A percentile compares a stretch with the other conserved stretches of the same genome.
Evolutionary conservation across 2,888 invertebrate species (phyloP).

Genomic region (Zygaena filipendulae): DNA sequence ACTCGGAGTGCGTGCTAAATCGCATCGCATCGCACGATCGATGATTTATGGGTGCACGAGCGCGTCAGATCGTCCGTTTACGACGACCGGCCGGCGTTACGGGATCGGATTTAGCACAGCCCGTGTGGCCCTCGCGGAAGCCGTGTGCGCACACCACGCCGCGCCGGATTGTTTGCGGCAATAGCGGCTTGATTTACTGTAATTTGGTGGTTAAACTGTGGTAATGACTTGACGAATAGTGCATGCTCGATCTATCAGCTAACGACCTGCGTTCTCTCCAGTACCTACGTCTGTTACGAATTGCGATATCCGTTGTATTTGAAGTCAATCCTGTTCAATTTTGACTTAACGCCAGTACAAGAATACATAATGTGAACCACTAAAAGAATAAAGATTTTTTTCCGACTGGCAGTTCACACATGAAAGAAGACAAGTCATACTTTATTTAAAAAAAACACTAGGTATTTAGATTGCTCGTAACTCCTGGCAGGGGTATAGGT

Average conservation of each 20-base stretch:
- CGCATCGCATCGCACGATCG: slow-evolving; percentile 45
- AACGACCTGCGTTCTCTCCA: no score
- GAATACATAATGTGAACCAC: no score
- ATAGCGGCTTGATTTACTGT: slow-evolving; percentile 32
- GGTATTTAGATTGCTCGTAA: no score
- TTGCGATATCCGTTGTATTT: not conserved
- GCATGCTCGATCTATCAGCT: slow-evolving; percentile 20
- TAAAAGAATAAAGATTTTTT: no score
- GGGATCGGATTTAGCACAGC: slow-evolving; percentile 36
- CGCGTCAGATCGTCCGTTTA: slow-evolving; percentile 48
- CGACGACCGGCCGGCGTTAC: slow-evolving; percentile 28
- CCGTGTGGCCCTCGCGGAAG: slow-evolving; percentile 38
- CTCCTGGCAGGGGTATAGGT: no score
- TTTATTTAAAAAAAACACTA: no score
- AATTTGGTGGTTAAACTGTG: slow-evolving; percentile 28
- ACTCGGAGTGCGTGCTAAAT: slow-evolving; percentile 33
- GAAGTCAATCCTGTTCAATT: no score
- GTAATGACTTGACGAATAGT: slow-evolving; percentile 23
- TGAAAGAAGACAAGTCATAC: no score
- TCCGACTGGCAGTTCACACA: no score
- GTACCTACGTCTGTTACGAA: no score
- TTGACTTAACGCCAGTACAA: no score
- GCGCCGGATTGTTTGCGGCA: slow-evolving; percentile 28
- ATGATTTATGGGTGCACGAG: slow-evolving; percentile 44
- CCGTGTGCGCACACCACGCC: slow-evolving; percentile 22